Conservation (phyloP, 1,140 invertebrate genomes). For the Tetragnatha versicolor region DNA sequence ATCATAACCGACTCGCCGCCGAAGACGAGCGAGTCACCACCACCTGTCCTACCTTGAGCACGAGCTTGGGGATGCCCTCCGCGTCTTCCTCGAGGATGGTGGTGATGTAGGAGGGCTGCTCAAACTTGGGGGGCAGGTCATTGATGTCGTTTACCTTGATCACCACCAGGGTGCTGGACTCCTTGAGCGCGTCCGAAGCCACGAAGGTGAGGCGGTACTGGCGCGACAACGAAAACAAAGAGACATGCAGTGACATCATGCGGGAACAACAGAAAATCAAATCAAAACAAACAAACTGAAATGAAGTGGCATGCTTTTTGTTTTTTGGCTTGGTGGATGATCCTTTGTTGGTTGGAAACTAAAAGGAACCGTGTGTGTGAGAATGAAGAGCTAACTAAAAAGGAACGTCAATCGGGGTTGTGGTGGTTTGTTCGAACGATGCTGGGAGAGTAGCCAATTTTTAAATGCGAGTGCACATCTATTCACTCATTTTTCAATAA, state of each 20-base stretch:
- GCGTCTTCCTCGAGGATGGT: slow-evolving; percentile 73
- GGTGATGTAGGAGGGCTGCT: slow-evolving; percentile 73
- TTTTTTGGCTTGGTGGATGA: not conserved
- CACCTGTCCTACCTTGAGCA: slow-evolving; percentile 71
- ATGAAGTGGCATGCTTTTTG: not conserved
- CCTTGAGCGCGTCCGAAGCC: slow-evolving; percentile 84
- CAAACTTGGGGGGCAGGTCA: slow-evolving; percentile 81
- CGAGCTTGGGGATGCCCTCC: slow-evolving; percentile 68
- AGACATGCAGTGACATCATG: slow-evolving; percentile 50
- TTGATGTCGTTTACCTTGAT: slow-evolving; percentile 78
- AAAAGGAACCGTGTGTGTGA: no score
- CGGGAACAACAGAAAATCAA: slow-evolving; percentile 57
- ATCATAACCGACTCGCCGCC: no score
- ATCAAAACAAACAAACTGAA: slow-evolving; percentile 10
- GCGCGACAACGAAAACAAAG: slow-evolving; percentile 31
- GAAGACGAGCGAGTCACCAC: not conserved
- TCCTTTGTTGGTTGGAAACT: no score
- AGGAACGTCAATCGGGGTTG: no score
- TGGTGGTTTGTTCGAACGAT: no score
- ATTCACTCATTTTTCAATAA: no score
- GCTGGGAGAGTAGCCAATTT: no score
- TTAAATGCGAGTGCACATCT: no score
- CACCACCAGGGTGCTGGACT: slow-evolving; percentile 79
- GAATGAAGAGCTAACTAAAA: no score
- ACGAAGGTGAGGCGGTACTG: slow-evolving; percentile 87